A percentile compares a stretch with the other conserved stretches of the same genome.
Conservation (phyloP, 2,888 invertebrate genomes). For the Plagodis pulveraria region DNA sequence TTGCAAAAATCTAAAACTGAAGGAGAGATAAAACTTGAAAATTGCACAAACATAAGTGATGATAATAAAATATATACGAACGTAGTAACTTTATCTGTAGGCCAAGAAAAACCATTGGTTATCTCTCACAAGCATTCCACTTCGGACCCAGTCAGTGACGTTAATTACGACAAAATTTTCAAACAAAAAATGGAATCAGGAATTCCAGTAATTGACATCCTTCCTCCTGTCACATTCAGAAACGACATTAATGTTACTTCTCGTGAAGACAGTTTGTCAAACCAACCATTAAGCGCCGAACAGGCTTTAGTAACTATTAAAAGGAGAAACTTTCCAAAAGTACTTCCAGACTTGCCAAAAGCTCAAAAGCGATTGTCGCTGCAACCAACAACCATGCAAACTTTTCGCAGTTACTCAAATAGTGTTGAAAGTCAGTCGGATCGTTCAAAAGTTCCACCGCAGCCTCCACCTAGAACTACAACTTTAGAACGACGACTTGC, state of each 20-base stretch:
- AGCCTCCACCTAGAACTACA: constrained; percentile 91
- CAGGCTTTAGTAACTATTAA: constrained; percentile 90
- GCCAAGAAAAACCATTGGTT: constrained; percentile 67
- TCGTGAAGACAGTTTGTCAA: constrained; percentile 80
- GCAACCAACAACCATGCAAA: constrained; percentile 82
- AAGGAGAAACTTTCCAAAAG: constrained; percentile 93
- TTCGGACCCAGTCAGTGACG: constrained; percentile 88
- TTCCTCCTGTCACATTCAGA: constrained; percentile 76
- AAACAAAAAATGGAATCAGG: constrained; percentile 60
- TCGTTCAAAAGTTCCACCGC: constrained; percentile 84
- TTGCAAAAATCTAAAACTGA: constrained; percentile 75
- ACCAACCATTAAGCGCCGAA: constrained; percentile 84
- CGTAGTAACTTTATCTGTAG: constrained; percentile 65
- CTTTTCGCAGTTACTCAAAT: constrained; percentile 62
- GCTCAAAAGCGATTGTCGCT: constrained; percentile 87
- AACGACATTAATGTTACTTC: constrained; percentile 91
- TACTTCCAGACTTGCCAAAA: constrained; percentile 90
- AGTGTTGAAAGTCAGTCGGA: constrained; percentile 63
- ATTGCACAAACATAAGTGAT: constrained; percentile 35
- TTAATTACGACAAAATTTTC: constrained; percentile 73
- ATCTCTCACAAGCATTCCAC: constrained; percentile 87
- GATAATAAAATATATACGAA: constrained; percentile 66
- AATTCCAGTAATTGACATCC: constrained; percentile 58
- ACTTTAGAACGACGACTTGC: constrained; percentile 86
- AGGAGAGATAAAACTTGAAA: constrained; percentile 59